These are phyloP conservation scores for Antennarius maculatus DNA, from an alignment of 2,797 vertebrate species.

Conservation along the genomic window DNA sequence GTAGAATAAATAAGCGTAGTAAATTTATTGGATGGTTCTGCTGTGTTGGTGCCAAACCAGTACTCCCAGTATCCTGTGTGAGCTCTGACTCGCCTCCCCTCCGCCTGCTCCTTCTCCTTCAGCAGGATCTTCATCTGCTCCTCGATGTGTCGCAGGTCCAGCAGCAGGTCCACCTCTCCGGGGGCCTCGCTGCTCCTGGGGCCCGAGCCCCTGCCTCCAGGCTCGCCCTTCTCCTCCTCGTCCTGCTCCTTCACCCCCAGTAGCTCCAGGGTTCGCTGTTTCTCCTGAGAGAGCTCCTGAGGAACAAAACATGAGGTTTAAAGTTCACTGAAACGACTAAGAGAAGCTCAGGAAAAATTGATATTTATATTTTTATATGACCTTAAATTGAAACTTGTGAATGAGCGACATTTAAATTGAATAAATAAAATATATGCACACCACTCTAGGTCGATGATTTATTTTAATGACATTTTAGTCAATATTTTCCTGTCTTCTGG, in stretches of 20 bases:
- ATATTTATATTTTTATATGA: too few relatives aligned
- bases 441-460: too few relatives aligned
- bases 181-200: conserved; percentile 50
- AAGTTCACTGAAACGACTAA: neutral
- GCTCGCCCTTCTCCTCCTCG: conserved; percentile 47
- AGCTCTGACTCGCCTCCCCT: conserved; percentile 84
- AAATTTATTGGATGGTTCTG: neutral
- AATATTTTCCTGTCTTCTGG: too few relatives aligned
- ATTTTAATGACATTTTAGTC: too few relatives aligned
- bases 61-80: neutral
- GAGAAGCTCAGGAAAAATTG: too few relatives aligned
- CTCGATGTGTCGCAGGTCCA: conserved; percentile 90
- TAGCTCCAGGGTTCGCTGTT: conserved; percentile 89
- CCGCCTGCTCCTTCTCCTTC: conserved; percentile 90
- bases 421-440: too few relatives aligned
- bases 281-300: conserved; percentile 93
- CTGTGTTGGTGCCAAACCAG: neutral
- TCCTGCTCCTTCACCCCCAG: conserved; percentile 83
- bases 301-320: neutral
- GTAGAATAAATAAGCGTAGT: neutral
- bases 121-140: conserved; percentile 91
- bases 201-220: conserved; percentile 12
- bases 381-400: neutral
- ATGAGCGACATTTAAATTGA: neutral
- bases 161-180: conserved; percentile 78